Conservation (phyloP, 1,140 invertebrate genomes). For the Sycobia sp. region DNA sequence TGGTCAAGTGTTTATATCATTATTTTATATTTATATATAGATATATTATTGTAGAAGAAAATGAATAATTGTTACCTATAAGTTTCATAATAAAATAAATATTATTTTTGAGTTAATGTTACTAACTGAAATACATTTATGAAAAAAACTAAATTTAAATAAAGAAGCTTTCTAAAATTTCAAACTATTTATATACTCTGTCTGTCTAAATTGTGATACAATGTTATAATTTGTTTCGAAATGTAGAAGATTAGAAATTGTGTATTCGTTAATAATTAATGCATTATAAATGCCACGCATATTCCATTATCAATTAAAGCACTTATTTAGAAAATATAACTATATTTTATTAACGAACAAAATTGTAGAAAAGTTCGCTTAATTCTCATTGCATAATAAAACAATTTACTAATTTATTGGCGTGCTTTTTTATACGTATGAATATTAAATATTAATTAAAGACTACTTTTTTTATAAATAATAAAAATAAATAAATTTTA, state of each 20-base stretch:
- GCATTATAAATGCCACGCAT: slow-evolving; percentile 13
- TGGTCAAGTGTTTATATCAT: slow-evolving; percentile 2
- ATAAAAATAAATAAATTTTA: too few relatives aligned
- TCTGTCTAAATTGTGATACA: slow-evolving; percentile 13
- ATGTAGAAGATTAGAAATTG: not conserved
- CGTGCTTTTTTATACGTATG: too few relatives aligned
- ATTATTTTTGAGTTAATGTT: slow-evolving; percentile 17
- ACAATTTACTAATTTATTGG: too few relatives aligned
- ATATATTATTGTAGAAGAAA: not conserved
- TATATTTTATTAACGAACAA: too few relatives aligned
- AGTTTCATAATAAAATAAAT: not conserved
- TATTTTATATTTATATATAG: too few relatives aligned
- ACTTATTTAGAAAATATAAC: slow-evolving; percentile 3
- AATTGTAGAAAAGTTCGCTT: too few relatives aligned
- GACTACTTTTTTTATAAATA: too few relatives aligned
- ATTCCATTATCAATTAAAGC: not conserved
- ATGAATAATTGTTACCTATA: slow-evolving; percentile 4
- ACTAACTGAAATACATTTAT: slow-evolving; percentile 18
- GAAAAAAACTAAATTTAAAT: slow-evolving; percentile 11
- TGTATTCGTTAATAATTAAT: slow-evolving; percentile 13
- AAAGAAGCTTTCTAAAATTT: not conserved
- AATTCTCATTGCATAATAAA: too few relatives aligned
- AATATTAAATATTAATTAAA: too few relatives aligned
- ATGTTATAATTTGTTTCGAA: not conserved
- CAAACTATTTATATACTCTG: slow-evolving; percentile 9